These are phyloP conservation scores for Drosophila meridionalis DNA, from an alignment of 2,888 invertebrate genomes.

Conservation along the genomic window DNA sequence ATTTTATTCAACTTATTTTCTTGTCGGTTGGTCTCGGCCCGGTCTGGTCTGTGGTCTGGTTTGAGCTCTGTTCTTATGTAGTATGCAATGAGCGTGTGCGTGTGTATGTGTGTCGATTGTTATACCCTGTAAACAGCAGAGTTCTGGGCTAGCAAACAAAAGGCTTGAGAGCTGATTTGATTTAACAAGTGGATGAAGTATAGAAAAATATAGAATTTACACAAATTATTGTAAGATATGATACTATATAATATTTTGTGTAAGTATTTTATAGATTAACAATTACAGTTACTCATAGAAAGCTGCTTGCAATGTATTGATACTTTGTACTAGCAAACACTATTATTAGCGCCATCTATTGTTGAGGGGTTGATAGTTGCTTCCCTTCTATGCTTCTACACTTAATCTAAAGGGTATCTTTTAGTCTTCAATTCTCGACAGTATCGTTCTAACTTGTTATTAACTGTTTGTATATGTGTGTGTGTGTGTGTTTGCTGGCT, in stretches of 20 bases:
- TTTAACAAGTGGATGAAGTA: neutral
- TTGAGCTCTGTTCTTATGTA: constrained; percentile 50
- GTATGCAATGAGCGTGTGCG: constrained; percentile 30
- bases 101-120: constrained; percentile 56
- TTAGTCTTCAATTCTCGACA: neutral
- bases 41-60: constrained; percentile 56
- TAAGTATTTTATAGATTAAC: neutral
- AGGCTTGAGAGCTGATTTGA: neutral
- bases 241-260: neutral
- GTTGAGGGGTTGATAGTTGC: neutral
- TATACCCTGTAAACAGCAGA: constrained; percentile 32
- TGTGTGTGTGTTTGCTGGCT: constrained; percentile 34
- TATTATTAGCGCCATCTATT: constrained; percentile 7
- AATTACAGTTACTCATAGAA: neutral
- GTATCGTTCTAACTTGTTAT: constrained; percentile 47
- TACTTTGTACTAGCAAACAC: no score
- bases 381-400: neutral
- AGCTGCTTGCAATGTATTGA: no score
- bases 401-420: constrained; percentile 4
- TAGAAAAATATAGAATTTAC: neutral
- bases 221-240: neutral
- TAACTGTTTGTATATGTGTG: constrained; percentile 38
- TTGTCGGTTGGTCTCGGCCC: constrained; percentile 76
- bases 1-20: constrained; percentile 83
- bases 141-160: neutral